These are phyloP conservation scores for Aramus guarauna DNA, from an alignment of 2,113 vertebrate genomes.

Conservation along the genomic window DNA sequence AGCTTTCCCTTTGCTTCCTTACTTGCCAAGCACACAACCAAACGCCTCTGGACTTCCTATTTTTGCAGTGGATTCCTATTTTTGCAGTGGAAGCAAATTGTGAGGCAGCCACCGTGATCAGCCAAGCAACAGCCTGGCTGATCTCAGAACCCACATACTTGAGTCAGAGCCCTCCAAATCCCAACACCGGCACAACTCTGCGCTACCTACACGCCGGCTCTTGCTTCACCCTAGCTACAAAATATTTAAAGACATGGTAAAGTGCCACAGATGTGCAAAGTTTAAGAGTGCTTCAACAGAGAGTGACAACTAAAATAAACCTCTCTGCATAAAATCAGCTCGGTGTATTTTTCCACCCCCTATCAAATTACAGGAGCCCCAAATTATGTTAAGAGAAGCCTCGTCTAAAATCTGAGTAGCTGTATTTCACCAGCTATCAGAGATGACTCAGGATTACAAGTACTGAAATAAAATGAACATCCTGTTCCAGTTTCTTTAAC, in stretches of 20 bases:
- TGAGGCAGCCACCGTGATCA: not conserved
- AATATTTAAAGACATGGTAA: not conserved
- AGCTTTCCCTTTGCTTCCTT: not conserved
- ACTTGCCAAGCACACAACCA: not conserved
- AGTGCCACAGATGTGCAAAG: not conserved
- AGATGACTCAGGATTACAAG: constrained; percentile 34
- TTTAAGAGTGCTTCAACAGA: not conserved
- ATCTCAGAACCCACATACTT: not conserved
- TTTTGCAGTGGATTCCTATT: not conserved
- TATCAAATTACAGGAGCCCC: not conserved
- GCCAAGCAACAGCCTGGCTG: not conserved
- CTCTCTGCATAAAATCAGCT: not conserved
- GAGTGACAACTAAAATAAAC: not conserved
- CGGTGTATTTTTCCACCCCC: not conserved
- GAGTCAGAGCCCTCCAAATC: not conserved
- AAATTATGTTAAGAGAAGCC: constrained; percentile 2
- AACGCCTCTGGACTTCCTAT: accelerated
- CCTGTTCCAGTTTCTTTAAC: constrained; percentile 44
- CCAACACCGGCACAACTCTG: not conserved
- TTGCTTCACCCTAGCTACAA: not conserved
- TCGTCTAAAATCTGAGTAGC: not conserved
- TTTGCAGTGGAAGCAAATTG: not conserved
- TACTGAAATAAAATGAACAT: constrained; percentile 57
- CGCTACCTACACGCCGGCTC: accelerated
- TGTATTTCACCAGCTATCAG: constrained; percentile 4